Base-by-base conservation (phyloP, 2,888 invertebrate genomes). In the Eumacrocentrus americanus region DNA sequence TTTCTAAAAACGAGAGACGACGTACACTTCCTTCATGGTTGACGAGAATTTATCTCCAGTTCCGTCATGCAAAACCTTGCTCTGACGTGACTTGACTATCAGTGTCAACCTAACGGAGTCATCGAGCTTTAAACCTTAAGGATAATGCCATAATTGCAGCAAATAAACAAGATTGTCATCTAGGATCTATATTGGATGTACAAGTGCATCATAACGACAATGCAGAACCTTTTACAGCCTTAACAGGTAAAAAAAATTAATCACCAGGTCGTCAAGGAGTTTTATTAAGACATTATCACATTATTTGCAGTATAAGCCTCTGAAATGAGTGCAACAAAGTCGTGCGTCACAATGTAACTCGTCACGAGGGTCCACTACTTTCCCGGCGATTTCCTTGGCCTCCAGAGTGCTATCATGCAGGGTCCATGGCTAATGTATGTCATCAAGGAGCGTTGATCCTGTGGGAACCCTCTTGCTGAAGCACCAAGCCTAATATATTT, bases 21-120 rank as follows among this genome's bases (percentile, higher is more conserved):
- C 11, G 14, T 29, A 14, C 16, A 48, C 16, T 29, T 25, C 29
- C 29, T 14, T 11, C 6, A 47, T 5, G 5, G 7, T 25, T 25
- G 47, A 23, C 14, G 7, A n/a, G 4, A 25, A 47, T n/a, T 25
- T n/a, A 20, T 51, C 22, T 20, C n/a, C n/a, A 9, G 18, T 37
- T 51, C 20, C 38, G 20, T 51, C 22, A 23, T 22, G 7, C 14
- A n/a, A 12, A 38, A 38, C 38, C 38, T 38, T 51, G 18, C 23
- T 37, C 18, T 20, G 20, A 51, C 25, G 16, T 35, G 7, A 18
- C 20, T 50, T 35, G 14, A 50, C 50, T 6, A 16, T 29, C 35
- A 50, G 48, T 50, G 34, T 50, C 50, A 50, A 16, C 9, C 11
- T 16, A 48, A 29, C 9, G 16, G 16, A 48, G 48, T 7, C 25